Evolutionary conservation across 2,888 invertebrate genomes (phyloP).

Genomic region (Ennomos erosarius): DNA sequence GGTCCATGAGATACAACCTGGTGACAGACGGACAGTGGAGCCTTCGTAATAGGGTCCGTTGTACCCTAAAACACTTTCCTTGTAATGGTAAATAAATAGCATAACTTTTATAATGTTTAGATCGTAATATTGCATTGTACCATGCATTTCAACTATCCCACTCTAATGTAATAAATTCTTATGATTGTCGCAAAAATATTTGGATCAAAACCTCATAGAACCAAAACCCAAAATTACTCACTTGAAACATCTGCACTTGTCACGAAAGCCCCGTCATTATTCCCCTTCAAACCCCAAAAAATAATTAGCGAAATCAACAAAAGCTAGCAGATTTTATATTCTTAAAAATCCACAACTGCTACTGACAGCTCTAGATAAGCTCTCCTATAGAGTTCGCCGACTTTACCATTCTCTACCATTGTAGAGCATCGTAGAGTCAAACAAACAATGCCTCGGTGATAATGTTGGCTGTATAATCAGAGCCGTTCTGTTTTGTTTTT

Average conservation of each 20-base stretch:
- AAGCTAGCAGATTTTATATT: constrained; percentile 32
- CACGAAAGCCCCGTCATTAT: constrained; percentile 28
- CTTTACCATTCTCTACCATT: constrained; percentile 5
- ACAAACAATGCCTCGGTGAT: constrained; percentile 34
- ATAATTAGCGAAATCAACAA: constrained; percentile 41
- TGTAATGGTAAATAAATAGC: too few relatives aligned
- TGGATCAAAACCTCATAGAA: too few relatives aligned
- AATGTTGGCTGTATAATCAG: constrained; percentile 34
- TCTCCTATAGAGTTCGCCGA: constrained; percentile 17
- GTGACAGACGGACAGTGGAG: too few relatives aligned
- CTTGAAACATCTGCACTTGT: constrained; percentile 25
- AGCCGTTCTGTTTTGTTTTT: constrained; percentile 19
- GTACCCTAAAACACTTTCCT: too few relatives aligned
- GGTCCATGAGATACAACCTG: too few relatives aligned
- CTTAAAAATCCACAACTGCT: constrained; percentile 40
- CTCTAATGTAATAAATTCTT: too few relatives aligned
- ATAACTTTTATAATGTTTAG: too few relatives aligned
- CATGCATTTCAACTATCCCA: too few relatives aligned
- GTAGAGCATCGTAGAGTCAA: constrained; percentile 29
- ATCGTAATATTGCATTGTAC: too few relatives aligned
- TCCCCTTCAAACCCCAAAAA: constrained; percentile 32
- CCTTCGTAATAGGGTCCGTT: too few relatives aligned
- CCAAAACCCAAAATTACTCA: too few relatives aligned
- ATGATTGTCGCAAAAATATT: too few relatives aligned
- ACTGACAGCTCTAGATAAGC: constrained; percentile 52